Conservation (phyloP, 2,797 vertebrate genomes). For the Rachycentron canadum region DNA sequence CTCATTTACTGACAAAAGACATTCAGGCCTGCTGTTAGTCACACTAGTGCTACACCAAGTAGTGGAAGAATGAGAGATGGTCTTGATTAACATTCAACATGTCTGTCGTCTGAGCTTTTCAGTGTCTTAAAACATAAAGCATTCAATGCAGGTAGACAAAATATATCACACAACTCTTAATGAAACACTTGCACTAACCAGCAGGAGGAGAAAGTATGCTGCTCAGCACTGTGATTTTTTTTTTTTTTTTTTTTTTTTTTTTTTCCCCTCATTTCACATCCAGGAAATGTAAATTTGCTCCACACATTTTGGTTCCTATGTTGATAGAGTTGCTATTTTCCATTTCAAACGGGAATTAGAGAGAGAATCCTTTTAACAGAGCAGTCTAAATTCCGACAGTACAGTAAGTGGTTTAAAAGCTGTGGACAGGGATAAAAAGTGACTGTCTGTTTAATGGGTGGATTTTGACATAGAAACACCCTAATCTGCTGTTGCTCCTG, state of each 20-base stretch:
- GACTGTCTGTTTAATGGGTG: conserved; percentile 78
- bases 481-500: conserved; percentile 81
- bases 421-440: conserved; percentile 75
- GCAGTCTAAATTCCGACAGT: conserved; percentile 67
- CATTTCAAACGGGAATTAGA: conserved; percentile 79
- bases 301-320: conserved; percentile 55
- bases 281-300: conserved; percentile 59
- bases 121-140: conserved; percentile 8
- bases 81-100: conserved; percentile 67
- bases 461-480: conserved; percentile 79
- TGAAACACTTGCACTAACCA: conserved; percentile 32
- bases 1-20: conserved; percentile 86
- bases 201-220: conserved; percentile 27
- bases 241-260: conserved; percentile 17
- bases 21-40: conserved; percentile 81
- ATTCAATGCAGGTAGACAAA: conserved; percentile 25
- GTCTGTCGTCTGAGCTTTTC: conserved; percentile 43
- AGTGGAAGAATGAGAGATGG: conserved; percentile 76
- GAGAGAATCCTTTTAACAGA: conserved; percentile 68
- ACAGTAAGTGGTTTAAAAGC: conserved; percentile 81
- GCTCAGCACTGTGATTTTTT: conserved; percentile 36
- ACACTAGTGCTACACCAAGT: conserved; percentile 73
- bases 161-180: conserved; percentile 29
- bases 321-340: conserved; percentile 72
- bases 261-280: conserved; percentile 36